Base-by-base conservation (phyloP, 1,140 invertebrate species). In the Phocides pigmalion region DNA sequence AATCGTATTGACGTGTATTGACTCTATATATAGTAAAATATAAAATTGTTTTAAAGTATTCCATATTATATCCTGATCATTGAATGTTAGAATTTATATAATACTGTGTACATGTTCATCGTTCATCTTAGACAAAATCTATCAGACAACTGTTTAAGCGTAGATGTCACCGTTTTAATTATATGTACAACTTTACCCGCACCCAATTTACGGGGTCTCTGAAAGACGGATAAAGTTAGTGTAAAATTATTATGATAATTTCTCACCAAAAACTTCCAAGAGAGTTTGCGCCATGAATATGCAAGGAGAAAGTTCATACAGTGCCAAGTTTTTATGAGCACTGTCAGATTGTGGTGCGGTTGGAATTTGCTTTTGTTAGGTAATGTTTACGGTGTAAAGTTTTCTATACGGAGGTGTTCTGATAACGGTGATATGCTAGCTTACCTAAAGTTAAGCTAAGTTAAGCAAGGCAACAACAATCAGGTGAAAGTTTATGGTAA, bases 171-270 rank as follows among this genome's bases (percentile, higher is more conserved):
- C 12, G 20, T 4, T 20, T 14, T 54, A 14, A 19, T 41, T 62
- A 39, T 46, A 62, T 12, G 9, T 51, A 51, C 20, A 59, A 58
- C 64, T 54, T 67, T 64, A 70, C 73, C 59, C 53, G 46, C 71
- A 32, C 44, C 56, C 70, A 79, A 82, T 74, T 82, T 77, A 79
- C 74, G 68, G 74, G 69, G 81, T 59, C 71, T 62, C 67, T 20
- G 42, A 70, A 83, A 84, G 84, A 85, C 79, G 78, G 78, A 87
- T 83, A 72, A 79, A 87, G 77, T 87, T 86, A 79, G 81, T 82
- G 77, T 82, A 84, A 89, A 86, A 86, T 89, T 86, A 89, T 89
- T 87, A 87, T 84, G 77, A 87, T 87, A 87, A 89, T 87, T 89
- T 84, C 85, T 85, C 84, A 85, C 84, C 84, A 77, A 85, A 84